A percentile compares a stretch with the other conserved stretches of the same genome.
Conservation (phyloP, 1,140 invertebrate genomes). For the Formica selysi region DNA sequence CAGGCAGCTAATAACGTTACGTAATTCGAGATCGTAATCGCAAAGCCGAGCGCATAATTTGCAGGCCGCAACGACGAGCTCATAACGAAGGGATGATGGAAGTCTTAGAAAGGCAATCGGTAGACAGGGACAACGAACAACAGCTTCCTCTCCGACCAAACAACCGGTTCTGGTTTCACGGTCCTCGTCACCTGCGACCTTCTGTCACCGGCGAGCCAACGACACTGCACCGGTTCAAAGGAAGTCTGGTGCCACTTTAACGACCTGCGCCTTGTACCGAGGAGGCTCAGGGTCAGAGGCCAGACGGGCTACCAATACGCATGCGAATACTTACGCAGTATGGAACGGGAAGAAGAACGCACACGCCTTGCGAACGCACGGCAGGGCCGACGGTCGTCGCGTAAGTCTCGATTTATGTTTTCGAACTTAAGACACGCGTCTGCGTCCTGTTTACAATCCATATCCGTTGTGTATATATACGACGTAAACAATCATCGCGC, state of each 20-base stretch:
- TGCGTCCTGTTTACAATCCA: slow-evolving; percentile 11
- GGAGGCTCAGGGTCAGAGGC: slow-evolving; percentile 78
- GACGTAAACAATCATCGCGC: not conserved
- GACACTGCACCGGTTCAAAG: slow-evolving; percentile 78
- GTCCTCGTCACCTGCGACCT: slow-evolving; percentile 78
- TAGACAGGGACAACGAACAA: slow-evolving; percentile 42
- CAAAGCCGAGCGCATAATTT: slow-evolving; percentile 34
- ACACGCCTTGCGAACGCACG: slow-evolving; percentile 1
- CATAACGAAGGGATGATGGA: slow-evolving; percentile 59
- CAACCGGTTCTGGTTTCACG: slow-evolving; percentile 77
- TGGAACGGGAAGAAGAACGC: slow-evolving; percentile 43
- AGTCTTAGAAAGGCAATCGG: slow-evolving; percentile 67
- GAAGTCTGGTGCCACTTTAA: slow-evolving; percentile 79
- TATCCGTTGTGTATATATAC: not conserved
- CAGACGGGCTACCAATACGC: slow-evolving; percentile 75
- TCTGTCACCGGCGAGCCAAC: slow-evolving; percentile 76
- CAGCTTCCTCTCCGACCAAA: slow-evolving; percentile 64
- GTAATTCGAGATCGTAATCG: slow-evolving; percentile 53
- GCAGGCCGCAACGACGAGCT: not conserved
- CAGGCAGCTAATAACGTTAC: slow-evolving; percentile 35
- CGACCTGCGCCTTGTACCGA: slow-evolving; percentile 76
- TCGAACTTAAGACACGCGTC: slow-evolving; percentile 17
- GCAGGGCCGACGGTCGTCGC: slow-evolving; percentile 15
- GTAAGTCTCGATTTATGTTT: slow-evolving; percentile 58
- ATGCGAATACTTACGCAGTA: slow-evolving; percentile 43